These are phyloP conservation scores for Ptyas mucosa DNA, from an alignment of 2,113 vertebrate genomes.

Conservation along the genomic window DNA sequence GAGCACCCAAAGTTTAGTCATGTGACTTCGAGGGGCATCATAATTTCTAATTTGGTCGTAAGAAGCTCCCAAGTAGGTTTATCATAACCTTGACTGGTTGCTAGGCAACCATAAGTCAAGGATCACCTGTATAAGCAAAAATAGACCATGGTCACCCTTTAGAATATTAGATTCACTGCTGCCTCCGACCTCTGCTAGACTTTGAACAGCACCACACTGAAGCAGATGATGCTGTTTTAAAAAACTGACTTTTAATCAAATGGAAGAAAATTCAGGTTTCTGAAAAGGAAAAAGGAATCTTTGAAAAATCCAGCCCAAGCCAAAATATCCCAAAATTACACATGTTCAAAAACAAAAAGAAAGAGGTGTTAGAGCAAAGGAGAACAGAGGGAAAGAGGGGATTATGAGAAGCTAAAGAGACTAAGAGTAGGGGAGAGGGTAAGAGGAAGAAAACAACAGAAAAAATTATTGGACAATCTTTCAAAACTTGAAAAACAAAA, in stretches of 20 bases:
- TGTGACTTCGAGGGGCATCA: not conserved
- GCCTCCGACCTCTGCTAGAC: not conserved
- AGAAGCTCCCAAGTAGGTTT: not conserved
- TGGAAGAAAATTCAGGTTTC: slow-evolving; percentile 45
- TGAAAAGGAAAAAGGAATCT: slow-evolving; percentile 63
- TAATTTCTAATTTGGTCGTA: not conserved
- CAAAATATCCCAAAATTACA: slow-evolving; percentile 62
- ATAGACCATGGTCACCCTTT: not conserved
- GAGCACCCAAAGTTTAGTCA: not conserved
- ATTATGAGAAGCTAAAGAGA: slow-evolving; percentile 23
- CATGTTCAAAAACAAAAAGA: slow-evolving; percentile 49
- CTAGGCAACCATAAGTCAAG: not conserved
- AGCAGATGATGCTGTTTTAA: not conserved
- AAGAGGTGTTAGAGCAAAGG: slow-evolving; percentile 32
- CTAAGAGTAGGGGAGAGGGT: slow-evolving; percentile 42
- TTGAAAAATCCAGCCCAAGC: slow-evolving; percentile 64
- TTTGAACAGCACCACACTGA: not conserved
- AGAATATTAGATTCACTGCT: not conserved
- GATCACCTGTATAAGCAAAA: not conserved
- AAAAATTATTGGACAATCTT: slow-evolving; percentile 26
- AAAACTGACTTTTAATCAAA: slow-evolving; percentile 5
- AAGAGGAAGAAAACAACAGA: slow-evolving; percentile 13
- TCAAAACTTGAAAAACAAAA: slow-evolving; percentile 41
- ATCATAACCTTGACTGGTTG: not conserved
- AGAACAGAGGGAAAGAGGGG: slow-evolving; percentile 50